A percentile compares a stretch with the other conserved stretches of the same genome.
Evolutionary conservation across 2,888 invertebrate species (phyloP).

Genomic region (Aethes cnicana): DNA sequence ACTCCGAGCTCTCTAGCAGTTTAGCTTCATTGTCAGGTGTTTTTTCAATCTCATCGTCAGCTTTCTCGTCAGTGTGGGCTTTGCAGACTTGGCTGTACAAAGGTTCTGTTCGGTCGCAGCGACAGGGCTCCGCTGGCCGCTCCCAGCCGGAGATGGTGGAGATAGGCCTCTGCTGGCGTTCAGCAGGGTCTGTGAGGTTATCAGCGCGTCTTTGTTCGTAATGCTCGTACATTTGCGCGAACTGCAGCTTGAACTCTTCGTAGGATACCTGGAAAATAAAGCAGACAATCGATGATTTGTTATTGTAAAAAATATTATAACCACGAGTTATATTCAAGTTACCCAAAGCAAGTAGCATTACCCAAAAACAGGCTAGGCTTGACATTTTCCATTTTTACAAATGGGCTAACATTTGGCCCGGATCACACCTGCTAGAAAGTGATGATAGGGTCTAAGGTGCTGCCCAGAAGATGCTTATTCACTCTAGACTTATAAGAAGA

Average conservation of each 20-base stretch:
- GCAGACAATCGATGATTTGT: too few species aligned
- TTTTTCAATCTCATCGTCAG: slow-evolving; percentile 62
- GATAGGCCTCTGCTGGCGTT: slow-evolving; percentile 95
- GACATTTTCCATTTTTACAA: too few species aligned
- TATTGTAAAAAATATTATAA: too few species aligned
- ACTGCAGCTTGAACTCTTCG: slow-evolving; percentile 98
- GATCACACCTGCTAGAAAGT: too few species aligned
- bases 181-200: slow-evolving; percentile 96
- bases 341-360: too few species aligned
- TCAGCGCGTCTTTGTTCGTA: slow-evolving; percentile 96
- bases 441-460: too few species aligned
- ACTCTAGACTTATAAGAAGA: too few species aligned
- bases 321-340: too few species aligned
- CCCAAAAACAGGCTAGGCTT: too few species aligned
- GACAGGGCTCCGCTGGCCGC: slow-evolving; percentile 63
- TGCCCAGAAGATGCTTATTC: too few species aligned
- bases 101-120: slow-evolving; percentile 59
- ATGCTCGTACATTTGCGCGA: slow-evolving; percentile 98
- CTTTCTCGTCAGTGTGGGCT: slow-evolving; percentile 65
- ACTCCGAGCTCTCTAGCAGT: slow-evolving; percentile 65
- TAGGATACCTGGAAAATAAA: slow-evolving; percentile 90
- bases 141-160: slow-evolving; percentile 98
- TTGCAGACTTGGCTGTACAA: slow-evolving; percentile 86
- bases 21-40: slow-evolving; percentile 55
- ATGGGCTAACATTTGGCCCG: too few species aligned